These are phyloP conservation scores for Austrofundulus limnaeus DNA, from an alignment of 2,113 vertebrate species.

Conservation along the genomic window DNA sequence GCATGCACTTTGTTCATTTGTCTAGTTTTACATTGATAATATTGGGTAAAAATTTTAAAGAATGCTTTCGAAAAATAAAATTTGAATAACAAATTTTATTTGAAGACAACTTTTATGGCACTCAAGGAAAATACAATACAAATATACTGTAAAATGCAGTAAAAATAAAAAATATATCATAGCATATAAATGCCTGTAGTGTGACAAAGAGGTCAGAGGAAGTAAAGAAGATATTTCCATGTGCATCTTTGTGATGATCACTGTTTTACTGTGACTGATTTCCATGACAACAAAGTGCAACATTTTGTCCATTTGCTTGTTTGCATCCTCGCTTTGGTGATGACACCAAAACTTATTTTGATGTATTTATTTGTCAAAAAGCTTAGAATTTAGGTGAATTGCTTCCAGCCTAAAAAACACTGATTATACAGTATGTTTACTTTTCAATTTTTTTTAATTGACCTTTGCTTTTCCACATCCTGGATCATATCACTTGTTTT, in stretches of 20 bases:
- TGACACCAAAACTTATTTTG: conserved; percentile 41
- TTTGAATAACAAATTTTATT: too few species aligned
- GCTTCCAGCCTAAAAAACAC: conserved; percentile 11
- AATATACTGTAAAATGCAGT: too few species aligned
- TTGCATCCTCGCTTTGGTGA: conserved; percentile 57
- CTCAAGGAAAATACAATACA: too few species aligned
- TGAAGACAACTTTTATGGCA: too few species aligned
- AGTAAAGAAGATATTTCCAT: conserved; percentile 4
- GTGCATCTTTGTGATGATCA: conserved; percentile 16
- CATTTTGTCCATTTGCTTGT: conserved; percentile 45
- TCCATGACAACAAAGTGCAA: conserved; percentile 71
- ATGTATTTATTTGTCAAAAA: conserved; percentile 47
- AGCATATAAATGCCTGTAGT: too few species aligned
- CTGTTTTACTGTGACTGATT: conserved; percentile 42
- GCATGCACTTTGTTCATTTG: too few species aligned
- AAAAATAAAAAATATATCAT: too few species aligned
- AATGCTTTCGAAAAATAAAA: neutral
- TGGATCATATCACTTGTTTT: conserved; percentile 52
- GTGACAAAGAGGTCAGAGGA: too few species aligned
- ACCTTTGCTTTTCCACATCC: conserved; percentile 36
- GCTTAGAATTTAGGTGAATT: conserved; percentile 18
- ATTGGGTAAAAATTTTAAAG: neutral
- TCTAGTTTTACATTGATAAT: too few species aligned
- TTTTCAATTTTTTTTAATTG: conserved; percentile 26
- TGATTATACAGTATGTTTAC: conserved; percentile 20